These are phyloP conservation scores for Euura lappo DNA, from an alignment of 1,140 invertebrate species.

Conservation along the genomic window DNA sequence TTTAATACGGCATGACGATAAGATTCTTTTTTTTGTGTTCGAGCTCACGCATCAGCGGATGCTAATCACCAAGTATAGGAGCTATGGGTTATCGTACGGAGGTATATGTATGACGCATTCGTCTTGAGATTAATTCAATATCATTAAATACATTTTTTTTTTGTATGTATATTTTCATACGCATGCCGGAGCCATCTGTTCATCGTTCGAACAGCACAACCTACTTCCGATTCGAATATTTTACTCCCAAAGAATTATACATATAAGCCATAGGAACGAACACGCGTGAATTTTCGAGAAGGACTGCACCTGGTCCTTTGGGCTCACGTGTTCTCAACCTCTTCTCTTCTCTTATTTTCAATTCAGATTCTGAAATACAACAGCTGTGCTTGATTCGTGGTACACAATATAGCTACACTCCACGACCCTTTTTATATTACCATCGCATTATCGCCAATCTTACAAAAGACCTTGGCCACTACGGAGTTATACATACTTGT, in stretches of 20 bases:
- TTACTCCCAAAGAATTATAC: neutral
- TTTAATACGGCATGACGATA: no score
- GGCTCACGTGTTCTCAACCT: neutral
- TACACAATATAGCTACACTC: neutral
- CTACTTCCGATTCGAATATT: slow-evolving; percentile 4
- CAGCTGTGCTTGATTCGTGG: neutral
- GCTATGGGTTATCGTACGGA: no score
- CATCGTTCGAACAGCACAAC: neutral
- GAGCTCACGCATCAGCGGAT: no score
- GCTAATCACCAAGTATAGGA: no score
- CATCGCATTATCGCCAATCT: no score
- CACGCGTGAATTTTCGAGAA: neutral
- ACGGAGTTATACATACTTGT: no score
- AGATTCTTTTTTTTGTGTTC: no score
- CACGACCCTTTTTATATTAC: neutral
- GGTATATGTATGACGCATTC: neutral
- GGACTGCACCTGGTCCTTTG: neutral
- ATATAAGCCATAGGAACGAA: neutral
- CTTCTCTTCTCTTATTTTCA: neutral
- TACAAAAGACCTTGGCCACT: no score
- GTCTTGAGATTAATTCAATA: neutral
- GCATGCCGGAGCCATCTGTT: neutral
- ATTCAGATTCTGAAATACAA: neutral
- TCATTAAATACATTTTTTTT: neutral
- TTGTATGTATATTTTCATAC: neutral